Conservation (phyloP, 2,797 vertebrate genomes). For the Pangasius larnaudii region DNA sequence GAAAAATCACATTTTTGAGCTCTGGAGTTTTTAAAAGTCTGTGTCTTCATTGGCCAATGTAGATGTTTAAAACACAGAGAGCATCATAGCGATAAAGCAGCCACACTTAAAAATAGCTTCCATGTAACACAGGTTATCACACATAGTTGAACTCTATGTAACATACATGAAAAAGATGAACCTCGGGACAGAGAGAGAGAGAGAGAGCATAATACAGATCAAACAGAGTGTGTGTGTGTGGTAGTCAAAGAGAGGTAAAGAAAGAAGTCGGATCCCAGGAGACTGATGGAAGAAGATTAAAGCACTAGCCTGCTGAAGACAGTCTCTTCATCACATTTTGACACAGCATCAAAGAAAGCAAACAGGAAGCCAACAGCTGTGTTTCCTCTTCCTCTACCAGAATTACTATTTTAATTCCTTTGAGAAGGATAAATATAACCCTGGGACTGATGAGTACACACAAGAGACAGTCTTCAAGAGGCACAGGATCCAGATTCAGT, state of each 20-base stretch:
- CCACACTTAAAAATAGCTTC: neutral
- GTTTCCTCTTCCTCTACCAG: slow-evolving; percentile 46
- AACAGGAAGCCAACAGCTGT: slow-evolving; percentile 52
- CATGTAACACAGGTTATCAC: neutral
- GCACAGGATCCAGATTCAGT: slow-evolving; percentile 13
- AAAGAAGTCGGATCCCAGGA: slow-evolving; percentile 28
- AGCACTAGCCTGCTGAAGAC: slow-evolving; percentile 36
- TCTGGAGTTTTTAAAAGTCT: neutral
- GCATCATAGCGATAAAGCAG: neutral
- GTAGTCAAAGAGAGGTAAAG: slow-evolving; percentile 10
- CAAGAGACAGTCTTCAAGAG: neutral
- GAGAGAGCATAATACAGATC: slow-evolving; percentile 3
- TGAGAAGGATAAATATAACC: slow-evolving; percentile 49
- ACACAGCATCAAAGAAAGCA: slow-evolving; percentile 47
- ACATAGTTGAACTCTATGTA: neutral
- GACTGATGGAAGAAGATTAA: slow-evolving; percentile 49
- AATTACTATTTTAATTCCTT: slow-evolving; percentile 47
- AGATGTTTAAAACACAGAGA: neutral
- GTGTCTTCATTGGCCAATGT: neutral
- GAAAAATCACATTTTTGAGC: neutral
- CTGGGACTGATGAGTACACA: neutral
- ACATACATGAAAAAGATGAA: slow-evolving; percentile 2
- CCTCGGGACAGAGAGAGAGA: neutral
- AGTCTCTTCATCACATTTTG: slow-evolving; percentile 48
- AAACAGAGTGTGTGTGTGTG: neutral